A percentile compares a stretch with the other conserved stretches of the same genome.
Evolutionary conservation across 2,797 vertebrate genomes (phyloP).

Genomic region (Eulemur rubriventer): DNA sequence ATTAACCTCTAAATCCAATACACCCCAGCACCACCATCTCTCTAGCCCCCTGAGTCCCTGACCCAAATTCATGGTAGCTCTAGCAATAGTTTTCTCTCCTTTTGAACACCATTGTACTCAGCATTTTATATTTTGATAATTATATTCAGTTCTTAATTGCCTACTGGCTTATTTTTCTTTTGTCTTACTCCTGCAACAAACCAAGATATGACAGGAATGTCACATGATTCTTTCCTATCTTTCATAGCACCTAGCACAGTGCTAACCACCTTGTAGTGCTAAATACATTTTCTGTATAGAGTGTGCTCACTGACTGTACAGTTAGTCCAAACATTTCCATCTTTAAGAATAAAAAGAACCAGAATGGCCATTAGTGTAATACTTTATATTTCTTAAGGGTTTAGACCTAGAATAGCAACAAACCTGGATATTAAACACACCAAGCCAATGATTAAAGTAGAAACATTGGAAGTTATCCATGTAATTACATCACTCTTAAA

Average conservation of each 20-base stretch:
- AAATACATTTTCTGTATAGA: background rate
- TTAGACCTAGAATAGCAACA: background rate
- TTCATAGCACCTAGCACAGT: background rate
- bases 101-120: background rate
- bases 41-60: background rate
- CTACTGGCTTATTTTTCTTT: background rate
- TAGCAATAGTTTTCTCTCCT: background rate
- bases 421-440: background rate
- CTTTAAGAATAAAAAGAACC: background rate
- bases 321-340: background rate
- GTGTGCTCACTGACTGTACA: background rate
- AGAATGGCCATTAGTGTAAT: background rate
- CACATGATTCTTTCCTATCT: background rate
- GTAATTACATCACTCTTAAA: background rate
- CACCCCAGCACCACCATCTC: background rate
- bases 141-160: background rate
- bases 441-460: background rate
- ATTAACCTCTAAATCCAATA: accelerated
- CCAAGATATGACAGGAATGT: background rate
- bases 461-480: background rate
- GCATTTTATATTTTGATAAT: background rate
- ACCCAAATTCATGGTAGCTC: background rate
- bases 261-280: background rate
- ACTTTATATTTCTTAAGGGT: background rate
- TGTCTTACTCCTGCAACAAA: background rate